Conservation (phyloP, 2,797 vertebrate species). For the Adelosebastes latens region DNA sequence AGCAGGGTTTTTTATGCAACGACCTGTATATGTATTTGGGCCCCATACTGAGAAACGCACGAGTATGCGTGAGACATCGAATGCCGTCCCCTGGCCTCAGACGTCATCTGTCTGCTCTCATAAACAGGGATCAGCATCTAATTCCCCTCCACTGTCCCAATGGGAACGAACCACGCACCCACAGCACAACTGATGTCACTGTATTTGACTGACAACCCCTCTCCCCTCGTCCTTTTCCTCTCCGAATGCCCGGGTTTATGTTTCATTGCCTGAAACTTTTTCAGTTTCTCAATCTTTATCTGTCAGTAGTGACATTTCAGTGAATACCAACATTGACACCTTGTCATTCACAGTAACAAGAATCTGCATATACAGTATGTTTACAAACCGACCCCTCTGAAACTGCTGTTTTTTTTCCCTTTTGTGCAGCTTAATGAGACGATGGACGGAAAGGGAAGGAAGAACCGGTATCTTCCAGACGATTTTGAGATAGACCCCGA, state of each 20-base stretch:
- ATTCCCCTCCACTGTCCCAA: conserved; percentile 50
- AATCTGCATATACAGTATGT: not conserved
- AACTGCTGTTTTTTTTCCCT: not conserved
- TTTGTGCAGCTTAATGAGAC: conserved; percentile 85
- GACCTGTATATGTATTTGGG: conserved; percentile 51
- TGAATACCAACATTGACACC: conserved; percentile 8
- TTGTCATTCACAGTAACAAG: not conserved
- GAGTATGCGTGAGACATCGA: conserved; percentile 6
- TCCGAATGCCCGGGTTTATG: conserved; percentile 16
- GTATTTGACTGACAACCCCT: conserved; percentile 57
- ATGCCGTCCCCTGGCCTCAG: conserved; percentile 40
- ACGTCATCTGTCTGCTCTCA: conserved; percentile 68
- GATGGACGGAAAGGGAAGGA: conserved; percentile 65
- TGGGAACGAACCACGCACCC: conserved; percentile 42
- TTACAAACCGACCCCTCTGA: not conserved
- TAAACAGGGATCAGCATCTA: conserved; percentile 61
- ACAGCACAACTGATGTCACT: conserved; percentile 60
- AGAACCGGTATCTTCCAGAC: conserved; percentile 85
- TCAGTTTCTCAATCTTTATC: conserved; percentile 12
- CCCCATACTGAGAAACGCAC: not conserved
- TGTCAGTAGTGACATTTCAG: conserved; percentile 22
- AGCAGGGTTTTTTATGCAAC: conserved; percentile 23
- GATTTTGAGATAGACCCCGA: conserved; percentile 89
- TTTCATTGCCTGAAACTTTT: conserved; percentile 28
- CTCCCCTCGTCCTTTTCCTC: not conserved